Evolutionary conservation across 2,888 invertebrate species (phyloP), one percentile per base, ranked within the genome.

Genomic region (Anodontia alba): DNA sequence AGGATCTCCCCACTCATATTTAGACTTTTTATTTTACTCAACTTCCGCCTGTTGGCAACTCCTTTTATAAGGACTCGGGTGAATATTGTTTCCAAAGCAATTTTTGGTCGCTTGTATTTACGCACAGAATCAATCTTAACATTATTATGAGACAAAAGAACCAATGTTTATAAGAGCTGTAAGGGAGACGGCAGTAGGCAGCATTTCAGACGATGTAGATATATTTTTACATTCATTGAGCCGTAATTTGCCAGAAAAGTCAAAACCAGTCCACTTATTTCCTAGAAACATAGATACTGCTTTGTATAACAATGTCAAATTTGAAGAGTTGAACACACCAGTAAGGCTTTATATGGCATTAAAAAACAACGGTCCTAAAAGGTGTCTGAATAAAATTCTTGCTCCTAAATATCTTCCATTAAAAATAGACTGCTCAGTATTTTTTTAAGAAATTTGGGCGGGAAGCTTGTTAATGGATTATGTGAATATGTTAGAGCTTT

Each of bases 381-480:
- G 74, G 57, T 70, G 67, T 70, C 73, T 81, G 5, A 77, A 72
- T 15, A 76, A 73, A 43, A 75, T 78, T 17, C 67, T 81, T 10
- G 81, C 79, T 8, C 76, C 75, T 36, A 1, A 75, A 12, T 68
- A 71, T 62, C 38, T 84, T 15, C 73, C 75, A 67, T 43, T 82
- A 23, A 82, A 85, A 42, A 42, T 76, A 15, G 15, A 29, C 26
- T 80, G 80, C 66, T 78, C 76, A 66, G 81, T 3, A 73, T 81
- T 15, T 42, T 81, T 26, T 29, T 84, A 8, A 70, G 67, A 23
- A 83, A 83, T 62, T 38, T 81, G 23, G 70, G 81, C 46, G 77
- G 72, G 20, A 77, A 75, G 20, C 38, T 83, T 23, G 78, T 83
- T 17, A 83, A 86, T 81, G 80, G 81, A 8, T 33, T 83, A 42